A percentile compares a stretch with the other conserved stretches of the same genome.
These are phyloP conservation scores for Coracias cyanogaster DNA, from an alignment of 2,797 vertebrate genomes.

Conservation along the genomic window DNA sequence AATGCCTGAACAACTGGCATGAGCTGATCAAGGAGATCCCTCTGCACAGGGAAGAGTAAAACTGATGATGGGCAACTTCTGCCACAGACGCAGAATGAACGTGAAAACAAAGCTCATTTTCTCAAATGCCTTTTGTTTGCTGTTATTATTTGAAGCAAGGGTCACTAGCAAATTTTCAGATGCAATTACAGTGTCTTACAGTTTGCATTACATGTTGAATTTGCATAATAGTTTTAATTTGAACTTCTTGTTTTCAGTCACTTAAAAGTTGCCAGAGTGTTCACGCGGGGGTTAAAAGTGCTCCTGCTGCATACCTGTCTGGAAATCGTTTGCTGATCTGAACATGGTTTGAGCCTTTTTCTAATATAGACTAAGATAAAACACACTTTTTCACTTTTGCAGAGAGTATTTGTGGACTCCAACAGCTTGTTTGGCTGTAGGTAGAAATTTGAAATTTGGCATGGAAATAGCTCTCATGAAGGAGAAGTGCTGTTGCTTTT, in stretches of 20 bases:
- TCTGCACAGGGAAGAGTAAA: neutral
- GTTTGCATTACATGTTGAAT: neutral
- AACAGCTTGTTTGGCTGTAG: neutral
- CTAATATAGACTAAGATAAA: neutral
- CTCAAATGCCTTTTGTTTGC: neutral
- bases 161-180: neutral
- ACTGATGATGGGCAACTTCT: neutral
- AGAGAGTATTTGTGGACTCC: neutral
- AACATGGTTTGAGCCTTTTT: neutral
- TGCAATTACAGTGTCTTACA: neutral
- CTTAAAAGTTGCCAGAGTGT: neutral
- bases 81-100: neutral
- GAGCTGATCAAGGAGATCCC: neutral
- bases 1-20: neutral
- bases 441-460: slow-evolving; percentile 46
- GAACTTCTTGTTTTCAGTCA: neutral
- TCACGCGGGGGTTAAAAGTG: neutral
- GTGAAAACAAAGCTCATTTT: neutral
- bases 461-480: slow-evolving; percentile 31
- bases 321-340: neutral
- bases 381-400: neutral
- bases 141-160: neutral
- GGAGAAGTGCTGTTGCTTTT: slow-evolving; percentile 17
- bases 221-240: neutral
- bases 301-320: neutral